Percentiles rank a stretch among this genome's conserved stretches.
These are phyloP conservation scores for Anguilla marmorata DNA, from an alignment of 2,797 vertebrate species.

Conservation along the genomic window DNA sequence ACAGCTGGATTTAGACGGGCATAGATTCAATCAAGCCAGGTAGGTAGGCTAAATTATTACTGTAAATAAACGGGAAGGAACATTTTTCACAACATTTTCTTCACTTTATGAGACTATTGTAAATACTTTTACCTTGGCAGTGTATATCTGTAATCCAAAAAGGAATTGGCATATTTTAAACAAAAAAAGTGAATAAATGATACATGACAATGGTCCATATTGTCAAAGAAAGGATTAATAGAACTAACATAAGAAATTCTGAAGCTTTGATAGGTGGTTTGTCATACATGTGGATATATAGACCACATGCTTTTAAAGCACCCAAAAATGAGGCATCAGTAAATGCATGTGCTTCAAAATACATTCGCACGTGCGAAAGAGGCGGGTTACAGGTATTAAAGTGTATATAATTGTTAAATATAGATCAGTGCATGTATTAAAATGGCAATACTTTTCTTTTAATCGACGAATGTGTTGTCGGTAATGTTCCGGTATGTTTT, in stretches of 20 bases:
- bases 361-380: not conserved
- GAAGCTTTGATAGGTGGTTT: not conserved
- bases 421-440: not conserved
- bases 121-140: not conserved
- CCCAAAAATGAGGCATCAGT: not conserved
- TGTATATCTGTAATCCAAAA: not conserved
- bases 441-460: not conserved
- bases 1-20: constrained; percentile 55
- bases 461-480: not conserved
- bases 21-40: constrained; percentile 54
- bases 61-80: not conserved
- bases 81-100: not conserved
- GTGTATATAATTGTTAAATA: not conserved
- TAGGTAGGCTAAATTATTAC: constrained; percentile 42
- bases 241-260: not conserved
- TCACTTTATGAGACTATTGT: not conserved
- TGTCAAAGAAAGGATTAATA: not conserved
- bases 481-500: not conserved
- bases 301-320: not conserved
- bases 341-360: not conserved
- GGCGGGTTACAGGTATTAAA: too few relatives aligned
- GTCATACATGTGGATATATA: not conserved
- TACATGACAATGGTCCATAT: not conserved
- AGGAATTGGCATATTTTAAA: not conserved
- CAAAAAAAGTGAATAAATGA: not conserved